Evolutionary conservation across 2,797 vertebrate species (phyloP), one percentile per base, ranked within the genome.

Genomic region (Chelmon rostratus): DNA sequence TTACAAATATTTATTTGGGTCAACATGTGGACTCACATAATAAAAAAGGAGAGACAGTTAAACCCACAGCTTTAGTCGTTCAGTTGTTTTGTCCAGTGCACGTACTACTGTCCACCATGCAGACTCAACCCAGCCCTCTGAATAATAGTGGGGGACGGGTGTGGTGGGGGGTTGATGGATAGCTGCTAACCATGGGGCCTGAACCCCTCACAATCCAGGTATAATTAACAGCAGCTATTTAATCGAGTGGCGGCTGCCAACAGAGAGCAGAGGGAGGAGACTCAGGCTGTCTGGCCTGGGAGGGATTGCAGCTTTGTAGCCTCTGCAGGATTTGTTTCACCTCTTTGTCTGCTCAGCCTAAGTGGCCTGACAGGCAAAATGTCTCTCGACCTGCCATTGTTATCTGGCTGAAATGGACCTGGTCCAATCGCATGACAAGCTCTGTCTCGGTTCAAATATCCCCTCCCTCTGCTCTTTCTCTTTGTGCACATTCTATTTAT

Each of bases 151-250:
- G 91, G 89, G 87, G 89, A 82, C 88, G 78, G 72, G 84, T 83
- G 81, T 65, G 59, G 56, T 62, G 80, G 77, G 57, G 76, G 72
- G 67, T 82, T 90, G 87, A 89, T 89, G 94, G 95, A 93, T 92
- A 95, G 91, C 92, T 90, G 90, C 92, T 83, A 90, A 94, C 86
- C 81, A n/a, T 79, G 84, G 91, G 90, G 91, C 85, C 87, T 44
- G 77, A 89, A 89, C 84, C 92, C 90, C 86, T 94, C 93, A 93
- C 85, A 89, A 93, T 91, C 86, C 85, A 78, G 91, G 92, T 93
- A 95, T 96, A 95, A 96, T 95, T 96, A 96, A 96, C 94, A 95
- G 90, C 90, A 94, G 91, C 94, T 96, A 93, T 95, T 94, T 93
- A 95, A 95, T 94, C 88, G 89, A 70, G 90, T 94, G 93, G 88